These are phyloP conservation scores for Andrena minutula DNA, from an alignment of 2,888 invertebrate species.

Conservation along the genomic window DNA sequence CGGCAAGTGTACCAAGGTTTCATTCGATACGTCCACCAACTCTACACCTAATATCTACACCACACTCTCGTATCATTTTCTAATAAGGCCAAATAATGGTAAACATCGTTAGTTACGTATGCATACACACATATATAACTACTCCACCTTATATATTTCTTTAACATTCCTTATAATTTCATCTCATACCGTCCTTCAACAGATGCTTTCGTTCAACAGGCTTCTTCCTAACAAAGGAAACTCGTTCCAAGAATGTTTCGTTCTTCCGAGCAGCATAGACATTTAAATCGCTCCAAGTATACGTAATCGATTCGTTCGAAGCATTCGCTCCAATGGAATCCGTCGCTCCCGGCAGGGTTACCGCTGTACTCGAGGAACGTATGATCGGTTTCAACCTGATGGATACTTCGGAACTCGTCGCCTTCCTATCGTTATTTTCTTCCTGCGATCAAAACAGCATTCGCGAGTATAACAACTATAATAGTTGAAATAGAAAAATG, in stretches of 20 bases:
- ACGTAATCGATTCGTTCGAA: slow-evolving; percentile 86
- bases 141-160: background rate
- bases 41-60: too few relatives aligned
- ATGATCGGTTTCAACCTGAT: slow-evolving; percentile 71
- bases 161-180: background rate
- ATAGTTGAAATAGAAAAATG: too few relatives aligned
- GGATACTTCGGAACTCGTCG: slow-evolving; percentile 52
- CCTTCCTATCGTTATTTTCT: background rate
- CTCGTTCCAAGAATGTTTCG: slow-evolving; percentile 75
- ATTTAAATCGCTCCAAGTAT: slow-evolving; percentile 93
- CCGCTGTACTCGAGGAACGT: background rate
- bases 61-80: too few relatives aligned
- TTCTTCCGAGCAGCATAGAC: slow-evolving; percentile 89
- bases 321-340: background rate
- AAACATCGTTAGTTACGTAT: too few relatives aligned
- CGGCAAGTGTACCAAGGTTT: too few relatives aligned
- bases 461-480: background rate
- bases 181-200: slow-evolving; percentile 89
- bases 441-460: slow-evolving; percentile 15
- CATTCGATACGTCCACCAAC: too few relatives aligned
- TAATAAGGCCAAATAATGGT: too few relatives aligned
- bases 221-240: slow-evolving; percentile 65
- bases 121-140: background rate
- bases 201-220: slow-evolving; percentile 87
- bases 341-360: slow-evolving; percentile 5